Base-by-base conservation (phyloP, 1,140 invertebrate species). In the Atta colombica region DNA sequence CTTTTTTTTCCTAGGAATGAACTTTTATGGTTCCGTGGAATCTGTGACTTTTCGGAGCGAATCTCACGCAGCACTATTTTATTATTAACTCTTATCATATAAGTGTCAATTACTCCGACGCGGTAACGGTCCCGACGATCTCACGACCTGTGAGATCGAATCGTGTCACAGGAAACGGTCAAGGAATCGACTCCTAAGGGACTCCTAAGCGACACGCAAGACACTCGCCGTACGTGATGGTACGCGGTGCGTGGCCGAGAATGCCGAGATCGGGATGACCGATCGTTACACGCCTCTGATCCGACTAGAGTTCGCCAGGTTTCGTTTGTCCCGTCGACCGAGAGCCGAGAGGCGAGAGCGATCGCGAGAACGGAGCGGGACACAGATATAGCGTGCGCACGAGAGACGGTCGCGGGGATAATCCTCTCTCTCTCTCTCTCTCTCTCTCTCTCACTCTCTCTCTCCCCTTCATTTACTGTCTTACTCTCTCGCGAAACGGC, bases 201-300 rank as follows among this genome's bases (percentile, higher is more conserved):
- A 28, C n/a, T 28, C 25, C 25, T 25, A 3, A 21, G 58, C 10
- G 61, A n/a, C 12, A 51, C 49, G 49, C 49, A 51, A 45, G 49
- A 51, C 14, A 16, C 49, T 51, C 49, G 14, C 49, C 14, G 14
- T 16, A 16, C 49, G 49, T 51, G 49, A 51, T 16, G 49, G 14
- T 16, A 51, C 14, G 61, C 63, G 65, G 10, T 14, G 12, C 66
- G 35, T 69, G 35, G 28, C 31, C n/a, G 39, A 7, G 39, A 39
- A 18, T 16, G 16, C 35, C n/a, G 39, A 14, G 25, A 6, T 10
- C 12, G 60, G 4, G 55, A 58, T 21, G 69, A 72, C 39, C 69
- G 69, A 72, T 72, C 69, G 69, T 72, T 72, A 72, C 45, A 21
- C 68, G 45, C 25, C 69, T 72, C 45, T 28, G 69, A 21, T 28